These are phyloP conservation scores for Xiphophorus hellerii DNA, from an alignment of 2,113 vertebrate species.

Conservation along the genomic window DNA sequence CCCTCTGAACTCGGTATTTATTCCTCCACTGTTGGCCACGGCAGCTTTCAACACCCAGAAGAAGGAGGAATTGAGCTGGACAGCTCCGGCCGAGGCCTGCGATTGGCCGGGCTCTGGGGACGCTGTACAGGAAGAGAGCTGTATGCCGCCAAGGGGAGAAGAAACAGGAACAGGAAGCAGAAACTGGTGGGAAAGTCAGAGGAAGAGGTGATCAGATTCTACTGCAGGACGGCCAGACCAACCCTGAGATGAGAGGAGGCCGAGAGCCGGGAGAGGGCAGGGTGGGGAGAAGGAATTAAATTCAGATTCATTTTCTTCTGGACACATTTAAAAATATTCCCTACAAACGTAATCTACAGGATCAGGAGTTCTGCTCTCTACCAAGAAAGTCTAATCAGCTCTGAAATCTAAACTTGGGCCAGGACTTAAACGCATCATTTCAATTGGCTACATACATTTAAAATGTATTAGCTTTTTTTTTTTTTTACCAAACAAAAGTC, in stretches of 20 bases:
- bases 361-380: too few relatives aligned
- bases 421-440: too few relatives aligned
- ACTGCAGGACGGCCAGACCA: constrained; percentile 47
- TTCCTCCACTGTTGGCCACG: constrained; percentile 53
- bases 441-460: too few relatives aligned
- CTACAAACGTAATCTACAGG: too few relatives aligned
- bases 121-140: constrained; percentile 59
- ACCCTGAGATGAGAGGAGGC: constrained; percentile 19
- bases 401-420: too few relatives aligned
- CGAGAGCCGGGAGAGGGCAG: constrained; percentile 67
- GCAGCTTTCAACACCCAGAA: constrained; percentile 78
- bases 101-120: constrained; percentile 74
- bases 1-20: constrained; percentile 57
- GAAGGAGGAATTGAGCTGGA: constrained; percentile 77
- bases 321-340: too few relatives aligned
- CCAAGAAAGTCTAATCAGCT: too few relatives aligned
- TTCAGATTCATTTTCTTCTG: constrained; percentile 18
- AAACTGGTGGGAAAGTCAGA: constrained; percentile 42
- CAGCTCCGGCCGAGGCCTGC: constrained; percentile 73
- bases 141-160: constrained; percentile 46
- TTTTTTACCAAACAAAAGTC: too few relatives aligned
- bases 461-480: too few relatives aligned
- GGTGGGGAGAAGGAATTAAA: constrained; percentile 42
- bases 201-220: constrained; percentile 22
- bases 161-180: constrained; percentile 50